Conservation (phyloP, 2,113 vertebrate species). For the Felis catus region F.catus_Fca126_mat1.0 CM031423.1:48278001-48278500, state of each 20-base stretch:
- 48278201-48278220: background rate
- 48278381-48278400: background rate
- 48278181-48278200: too few relatives aligned
- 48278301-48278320: background rate
- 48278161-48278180: too few relatives aligned
- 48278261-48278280: background rate
- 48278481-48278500: background rate
- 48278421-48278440: background rate
- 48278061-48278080: too few relatives aligned
- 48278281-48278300: background rate
- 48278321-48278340: background rate
- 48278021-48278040: too few relatives aligned
- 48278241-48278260: background rate
- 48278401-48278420: background rate
- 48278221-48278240: background rate
- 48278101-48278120: too few relatives aligned
- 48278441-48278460: background rate
- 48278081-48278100: too few relatives aligned
- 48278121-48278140: too few relatives aligned
- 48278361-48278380: background rate
- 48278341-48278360: background rate
- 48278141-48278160: too few relatives aligned
- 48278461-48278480: background rate
- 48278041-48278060: too few relatives aligned
- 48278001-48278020: background rate